Evolutionary conservation across 2,888 invertebrate species (phyloP).

Genomic region (Sinohyriopsis cumingii): DNA sequence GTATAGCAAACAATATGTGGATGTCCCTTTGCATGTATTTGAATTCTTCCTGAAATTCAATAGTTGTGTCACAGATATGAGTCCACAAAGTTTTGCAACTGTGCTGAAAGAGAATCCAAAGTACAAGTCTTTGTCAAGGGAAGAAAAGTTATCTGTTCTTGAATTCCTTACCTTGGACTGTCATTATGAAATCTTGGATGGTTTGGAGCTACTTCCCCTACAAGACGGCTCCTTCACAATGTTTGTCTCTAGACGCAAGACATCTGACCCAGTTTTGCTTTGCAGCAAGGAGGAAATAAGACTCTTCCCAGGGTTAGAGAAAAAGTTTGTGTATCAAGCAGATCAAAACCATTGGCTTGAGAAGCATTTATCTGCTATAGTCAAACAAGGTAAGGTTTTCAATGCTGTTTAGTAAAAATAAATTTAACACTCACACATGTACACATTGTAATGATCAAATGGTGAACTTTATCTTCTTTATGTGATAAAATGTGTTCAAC

Average conservation of each 20-base stretch:
- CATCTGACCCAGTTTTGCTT: conserved; percentile 3
- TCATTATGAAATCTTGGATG: conserved; percentile 3
- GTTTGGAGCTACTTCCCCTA: conserved; percentile 23
- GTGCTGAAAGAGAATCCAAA: neutral
- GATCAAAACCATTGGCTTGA: conserved; percentile 1
- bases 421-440: no score
- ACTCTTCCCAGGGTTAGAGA: conserved; percentile 28
- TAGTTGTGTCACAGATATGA: neutral
- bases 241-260: neutral
- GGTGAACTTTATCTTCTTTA: no score
- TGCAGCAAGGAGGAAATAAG: conserved; percentile 10
- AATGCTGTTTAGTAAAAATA: no score
- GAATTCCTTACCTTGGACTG: conserved; percentile 8
- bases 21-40: no score
- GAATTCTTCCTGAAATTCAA: neutral
- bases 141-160: conserved; percentile 11
- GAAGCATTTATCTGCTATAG: neutral
- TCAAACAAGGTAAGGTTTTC: neutral
- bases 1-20: no score
- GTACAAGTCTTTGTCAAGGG: neutral
- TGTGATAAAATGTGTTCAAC: no score
- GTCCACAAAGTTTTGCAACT: neutral
- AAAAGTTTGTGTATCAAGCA: conserved; percentile 7
- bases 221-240: conserved; percentile 12
- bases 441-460: no score